A percentile compares a stretch with the other conserved stretches of the same genome.
phyloP scores from a whole-genome alignment of 2,113 vertebrate species.

The mouse (Mus musculus) region GRCm39 chr4:68301501-68302000 shows the following conservation, averaged over 20 bases:
- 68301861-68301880: background rate
- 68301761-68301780: background rate
- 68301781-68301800: background rate
- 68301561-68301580: background rate
- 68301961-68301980: background rate
- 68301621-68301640: background rate
- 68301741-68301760: background rate
- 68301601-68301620: background rate
- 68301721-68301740: background rate
- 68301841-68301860: conserved; percentile 10
- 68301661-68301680: background rate
- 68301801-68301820: background rate
- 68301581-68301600: background rate
- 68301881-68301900: background rate
- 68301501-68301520: background rate
- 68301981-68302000: conserved; percentile 34
- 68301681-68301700: fast-evolving
- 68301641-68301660: background rate
- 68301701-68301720: background rate
- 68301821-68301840: background rate
- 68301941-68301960: conserved; percentile 34
- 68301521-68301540: background rate
- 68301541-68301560: background rate
- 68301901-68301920: background rate
- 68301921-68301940: conserved; percentile 20